Conservation (phyloP, 2,113 vertebrate species). For the Hemichromis elongatus region DNA sequence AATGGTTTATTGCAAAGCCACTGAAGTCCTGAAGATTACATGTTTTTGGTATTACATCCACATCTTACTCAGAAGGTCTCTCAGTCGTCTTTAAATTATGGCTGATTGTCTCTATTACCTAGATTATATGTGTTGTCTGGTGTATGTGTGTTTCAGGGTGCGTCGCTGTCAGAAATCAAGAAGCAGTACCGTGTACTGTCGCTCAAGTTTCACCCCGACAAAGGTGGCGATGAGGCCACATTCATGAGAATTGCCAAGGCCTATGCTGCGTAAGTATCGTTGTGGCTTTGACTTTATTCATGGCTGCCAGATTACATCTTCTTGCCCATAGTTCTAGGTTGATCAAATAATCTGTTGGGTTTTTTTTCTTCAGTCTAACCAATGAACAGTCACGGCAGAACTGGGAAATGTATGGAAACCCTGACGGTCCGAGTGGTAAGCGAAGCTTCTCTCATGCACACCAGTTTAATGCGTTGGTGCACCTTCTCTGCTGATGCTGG, state of each 20-base stretch:
- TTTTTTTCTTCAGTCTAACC: conserved; percentile 78
- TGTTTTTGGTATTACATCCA: not conserved
- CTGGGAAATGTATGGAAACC: conserved; percentile 92
- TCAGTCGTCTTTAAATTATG: not conserved
- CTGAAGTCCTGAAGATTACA: not conserved
- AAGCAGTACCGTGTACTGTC: conserved; percentile 92
- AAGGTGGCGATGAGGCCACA: conserved; percentile 92
- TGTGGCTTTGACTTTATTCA: not conserved
- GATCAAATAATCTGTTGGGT: not conserved
- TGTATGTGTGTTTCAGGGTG: conserved; percentile 74
- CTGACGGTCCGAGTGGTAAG: conserved; percentile 93
- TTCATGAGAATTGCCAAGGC: conserved; percentile 98
- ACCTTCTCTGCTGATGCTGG: not conserved
- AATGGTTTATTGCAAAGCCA: not conserved
- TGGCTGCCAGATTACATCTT: not conserved
- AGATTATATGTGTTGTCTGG: not conserved
- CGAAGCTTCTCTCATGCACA: not conserved
- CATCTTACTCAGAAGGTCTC: not conserved
- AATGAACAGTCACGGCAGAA: conserved; percentile 91
- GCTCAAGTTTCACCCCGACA: conserved; percentile 92
- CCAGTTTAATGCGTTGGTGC: not conserved
- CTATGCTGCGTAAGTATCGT: conserved; percentile 86
- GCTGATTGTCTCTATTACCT: not conserved
- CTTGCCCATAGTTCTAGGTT: not conserved
- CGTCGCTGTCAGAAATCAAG: conserved; percentile 89